Base-by-base conservation (phyloP, 2,797 vertebrate species). In the Scolopax rusticola region DNA sequence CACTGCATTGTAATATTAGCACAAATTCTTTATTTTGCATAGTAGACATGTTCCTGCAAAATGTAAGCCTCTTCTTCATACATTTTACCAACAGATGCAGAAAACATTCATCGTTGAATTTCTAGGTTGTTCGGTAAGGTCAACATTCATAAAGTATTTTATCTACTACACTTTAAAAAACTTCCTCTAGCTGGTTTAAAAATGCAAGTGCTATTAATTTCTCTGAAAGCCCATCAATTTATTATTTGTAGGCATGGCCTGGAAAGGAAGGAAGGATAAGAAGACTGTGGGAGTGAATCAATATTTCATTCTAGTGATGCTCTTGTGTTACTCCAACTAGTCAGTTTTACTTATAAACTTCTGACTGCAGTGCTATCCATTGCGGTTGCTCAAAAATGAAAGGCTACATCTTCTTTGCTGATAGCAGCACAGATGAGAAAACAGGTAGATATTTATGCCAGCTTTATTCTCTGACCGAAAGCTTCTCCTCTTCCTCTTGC, bases 191-290 rank as follows among this genome's bases (percentile, higher is more conserved):
- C 69, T 76, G 25, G 54, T 89, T 28, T 76, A 65, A 87, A 94
- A 89, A 69, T 12, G 15, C 0, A 2, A 36, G 19, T 67, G 48
- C 63, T 82, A 60, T 27, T 76, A 2, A 47, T 71, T 79, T 79
- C 51, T 82, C 80, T 76, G 73, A 76, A 77, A 56, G 79, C 36
- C 43, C 43, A 76, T 59, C 30, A 33, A 25, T 85, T 76, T 54
- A 27, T 76, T 71, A n/a, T 61, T 84, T 51, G 53, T 40, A 59
- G 54, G 61, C 53, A 78, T 10, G 25, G 45, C 53, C 51, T 64
- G 47, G 71, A 57, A 82, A 93, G 80, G 80, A 91, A 94, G 59
- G 77, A 90, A 90, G 54, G 63, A 32, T 84, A 86, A 86, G 53
- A 65, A 90, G 43, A 40, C n/a, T 40, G 78, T 36, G 84, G 84